These are phyloP conservation scores for Naso thynnoides DNA, from an alignment of 2,797 vertebrate genomes.

Conservation along the genomic window DNA sequence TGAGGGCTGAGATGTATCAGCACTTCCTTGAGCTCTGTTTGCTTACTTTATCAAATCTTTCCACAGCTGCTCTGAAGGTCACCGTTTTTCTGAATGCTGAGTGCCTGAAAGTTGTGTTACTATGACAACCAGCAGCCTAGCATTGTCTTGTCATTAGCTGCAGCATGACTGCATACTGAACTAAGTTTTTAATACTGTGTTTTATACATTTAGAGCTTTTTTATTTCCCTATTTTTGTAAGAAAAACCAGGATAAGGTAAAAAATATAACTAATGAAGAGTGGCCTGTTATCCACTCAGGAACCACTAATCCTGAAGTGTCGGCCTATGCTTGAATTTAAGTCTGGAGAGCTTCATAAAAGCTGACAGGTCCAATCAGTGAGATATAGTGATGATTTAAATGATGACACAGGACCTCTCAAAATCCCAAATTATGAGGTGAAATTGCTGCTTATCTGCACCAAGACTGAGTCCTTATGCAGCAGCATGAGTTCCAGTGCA, in stretches of 20 bases:
- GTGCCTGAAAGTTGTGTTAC: background rate
- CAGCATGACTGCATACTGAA: background rate
- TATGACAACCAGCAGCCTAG: background rate
- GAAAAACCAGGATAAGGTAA: background rate
- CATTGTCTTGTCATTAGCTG: background rate
- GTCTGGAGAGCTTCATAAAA: background rate
- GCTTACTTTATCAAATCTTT: background rate
- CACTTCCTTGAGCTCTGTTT: slow-evolving; percentile 7
- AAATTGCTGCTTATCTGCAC: too few relatives aligned
- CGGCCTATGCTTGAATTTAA: background rate
- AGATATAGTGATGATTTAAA: background rate
- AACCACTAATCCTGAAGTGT: background rate
- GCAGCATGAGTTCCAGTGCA: too few relatives aligned
- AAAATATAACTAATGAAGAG: too few relatives aligned
- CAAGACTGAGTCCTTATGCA: too few relatives aligned
- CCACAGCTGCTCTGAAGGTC: background rate
- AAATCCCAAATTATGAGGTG: background rate
- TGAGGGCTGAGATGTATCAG: background rate
- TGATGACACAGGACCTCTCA: background rate
- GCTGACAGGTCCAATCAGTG: background rate
- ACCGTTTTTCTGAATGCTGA: background rate
- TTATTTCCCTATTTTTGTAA: background rate
- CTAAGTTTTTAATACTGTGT: background rate
- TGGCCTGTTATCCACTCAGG: too few relatives aligned
- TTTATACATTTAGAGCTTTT: background rate